A percentile compares a stretch with the other conserved stretches of the same genome.
phyloP scores from a whole-genome alignment of 2,888 invertebrate genomes.

The Papilio elwesi region DNA sequence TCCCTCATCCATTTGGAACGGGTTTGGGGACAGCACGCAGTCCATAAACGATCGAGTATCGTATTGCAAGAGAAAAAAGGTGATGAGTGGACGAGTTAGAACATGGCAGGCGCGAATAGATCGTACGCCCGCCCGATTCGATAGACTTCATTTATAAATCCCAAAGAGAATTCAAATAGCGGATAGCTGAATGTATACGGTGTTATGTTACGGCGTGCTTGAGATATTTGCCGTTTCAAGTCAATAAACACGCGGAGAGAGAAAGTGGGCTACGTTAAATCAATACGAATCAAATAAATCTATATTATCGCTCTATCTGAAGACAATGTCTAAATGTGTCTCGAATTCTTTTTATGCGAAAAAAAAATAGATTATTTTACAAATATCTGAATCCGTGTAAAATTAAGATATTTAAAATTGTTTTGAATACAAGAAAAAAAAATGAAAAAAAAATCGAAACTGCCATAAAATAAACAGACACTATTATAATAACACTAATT shows the following conservation, averaged over 20 bases:
- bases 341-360: not conserved
- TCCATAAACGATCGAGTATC: slow-evolving; percentile 80
- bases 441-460: no score
- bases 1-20: slow-evolving; percentile 75
- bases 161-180: slow-evolving; percentile 56
- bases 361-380: not conserved
- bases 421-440: no score
- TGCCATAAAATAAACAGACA: no score
- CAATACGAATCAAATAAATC: slow-evolving; percentile 17
- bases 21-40: slow-evolving; percentile 71
- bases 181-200: slow-evolving; percentile 55
- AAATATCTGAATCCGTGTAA: not conserved
- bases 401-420: no score
- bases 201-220: slow-evolving; percentile 67
- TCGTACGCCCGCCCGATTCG: slow-evolving; percentile 56
- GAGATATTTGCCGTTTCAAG: slow-evolving; percentile 54
- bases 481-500: no score
- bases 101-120: slow-evolving; percentile 72
- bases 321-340: slow-evolving; percentile 1
- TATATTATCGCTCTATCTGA: slow-evolving; percentile 12
- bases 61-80: slow-evolving; percentile 80
- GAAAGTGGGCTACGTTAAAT: slow-evolving; percentile 18
- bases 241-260: slow-evolving; percentile 26
- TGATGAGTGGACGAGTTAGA: slow-evolving; percentile 74
- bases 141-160: slow-evolving; percentile 60